A percentile compares a stretch with the other conserved stretches of the same genome.
phyloP scores from a whole-genome alignment of 2,888 invertebrate genomes.

The Pycnomerus fuliginosus region DNA sequence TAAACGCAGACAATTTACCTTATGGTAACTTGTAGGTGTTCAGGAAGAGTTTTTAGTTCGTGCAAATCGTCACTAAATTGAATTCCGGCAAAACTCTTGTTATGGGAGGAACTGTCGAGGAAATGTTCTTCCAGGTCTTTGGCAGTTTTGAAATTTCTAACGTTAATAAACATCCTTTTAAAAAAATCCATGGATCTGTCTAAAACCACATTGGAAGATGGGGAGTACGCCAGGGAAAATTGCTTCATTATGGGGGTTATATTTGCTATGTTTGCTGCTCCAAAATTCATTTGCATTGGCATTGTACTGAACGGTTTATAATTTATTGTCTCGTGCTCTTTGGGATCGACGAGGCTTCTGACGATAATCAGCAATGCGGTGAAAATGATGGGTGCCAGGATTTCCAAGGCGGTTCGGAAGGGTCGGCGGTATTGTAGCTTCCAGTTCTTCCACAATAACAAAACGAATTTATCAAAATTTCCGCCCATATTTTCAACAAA shows the following conservation, averaged over 20 bases:
- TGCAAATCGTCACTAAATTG: slow-evolving; percentile 59
- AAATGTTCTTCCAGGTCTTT: slow-evolving; percentile 30
- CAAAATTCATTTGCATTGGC: no score
- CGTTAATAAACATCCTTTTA: background rate
- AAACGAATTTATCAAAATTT: slow-evolving; percentile 3
- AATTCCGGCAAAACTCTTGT: slow-evolving; percentile 57
- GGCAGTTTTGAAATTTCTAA: slow-evolving; percentile 23
- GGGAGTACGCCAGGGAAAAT: slow-evolving; percentile 29
- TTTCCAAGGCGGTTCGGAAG: slow-evolving; percentile 65
- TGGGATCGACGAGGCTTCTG: slow-evolving; percentile 65
- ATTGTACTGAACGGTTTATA: slow-evolving; percentile 36
- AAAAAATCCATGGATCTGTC: slow-evolving; percentile 24
- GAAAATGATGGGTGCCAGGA: slow-evolving; percentile 67
- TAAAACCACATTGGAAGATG: slow-evolving; percentile 22
- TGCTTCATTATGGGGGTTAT: background rate
- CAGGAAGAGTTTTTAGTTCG: slow-evolving; percentile 53
- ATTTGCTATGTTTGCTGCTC: background rate
- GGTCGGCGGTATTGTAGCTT: slow-evolving; percentile 73
- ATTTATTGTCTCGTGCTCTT: background rate
- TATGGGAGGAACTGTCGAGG: slow-evolving; percentile 22
- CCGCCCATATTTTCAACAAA: slow-evolving; percentile 1
- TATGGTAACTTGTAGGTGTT: slow-evolving; percentile 57
- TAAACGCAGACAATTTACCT: no score
- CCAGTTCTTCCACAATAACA: slow-evolving; percentile 73
- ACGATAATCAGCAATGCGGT: slow-evolving; percentile 68